Conservation (phyloP, 2,797 vertebrate genomes). For the Sebastes reedi region DNA sequence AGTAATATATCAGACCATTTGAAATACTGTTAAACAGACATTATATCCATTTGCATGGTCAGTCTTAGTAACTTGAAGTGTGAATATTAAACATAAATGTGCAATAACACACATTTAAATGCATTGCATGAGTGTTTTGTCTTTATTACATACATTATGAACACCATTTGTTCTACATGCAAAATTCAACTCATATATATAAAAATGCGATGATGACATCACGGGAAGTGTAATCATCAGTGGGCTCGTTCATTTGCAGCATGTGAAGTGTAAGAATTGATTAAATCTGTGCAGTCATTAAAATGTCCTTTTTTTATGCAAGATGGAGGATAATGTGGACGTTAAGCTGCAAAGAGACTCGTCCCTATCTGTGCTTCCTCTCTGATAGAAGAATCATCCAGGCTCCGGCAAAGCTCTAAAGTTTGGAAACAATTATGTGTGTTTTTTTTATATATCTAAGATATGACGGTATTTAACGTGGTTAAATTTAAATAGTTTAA, state of each 20-base stretch:
- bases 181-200: background rate
- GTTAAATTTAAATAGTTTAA: background rate
- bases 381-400: background rate
- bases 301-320: conserved; percentile 1
- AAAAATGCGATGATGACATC: conserved; percentile 42
- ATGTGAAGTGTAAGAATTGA: conserved; percentile 51
- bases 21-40: background rate
- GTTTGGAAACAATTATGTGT: background rate
- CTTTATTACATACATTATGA: background rate
- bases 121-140: background rate
- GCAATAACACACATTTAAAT: background rate
- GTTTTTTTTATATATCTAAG: background rate
- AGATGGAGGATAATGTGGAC: conserved; percentile 24
- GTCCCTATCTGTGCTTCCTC: background rate
- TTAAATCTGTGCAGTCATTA: conserved; percentile 42
- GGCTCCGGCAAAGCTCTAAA: background rate
- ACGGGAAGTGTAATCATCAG: conserved; percentile 39
- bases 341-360: conserved; percentile 25
- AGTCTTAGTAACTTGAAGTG: background rate
- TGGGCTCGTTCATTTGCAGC: conserved; percentile 41
- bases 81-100: background rate
- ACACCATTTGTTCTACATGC: background rate
- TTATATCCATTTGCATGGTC: background rate
- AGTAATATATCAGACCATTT: background rate
- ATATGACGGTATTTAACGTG: background rate